Base-by-base conservation (phyloP, 2,888 invertebrate species). In the Cylindroiulus punctatus region DNA sequence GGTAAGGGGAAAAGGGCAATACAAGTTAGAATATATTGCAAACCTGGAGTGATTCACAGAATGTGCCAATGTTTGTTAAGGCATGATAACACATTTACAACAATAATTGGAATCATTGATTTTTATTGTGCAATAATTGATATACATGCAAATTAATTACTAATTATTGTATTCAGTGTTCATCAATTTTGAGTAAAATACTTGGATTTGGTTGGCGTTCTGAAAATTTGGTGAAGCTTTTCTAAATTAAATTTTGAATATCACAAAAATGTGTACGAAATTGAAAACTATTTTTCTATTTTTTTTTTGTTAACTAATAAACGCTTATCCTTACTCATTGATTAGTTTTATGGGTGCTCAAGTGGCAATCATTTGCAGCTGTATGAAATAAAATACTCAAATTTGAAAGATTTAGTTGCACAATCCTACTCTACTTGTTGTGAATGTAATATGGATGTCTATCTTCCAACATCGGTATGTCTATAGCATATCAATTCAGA, bases 1-100 rank as follows among this genome's bases (percentile, higher is more conserved):
- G 84, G 84, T 84, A 83, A 83, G 83, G 83, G 83, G 83, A 83
- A 83, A 83, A 83, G 83, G 83, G 83, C 40, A 83, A 17, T 76
- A 76, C 30, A 30, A 26, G 76, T 76, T 14, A 76, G 30, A 26
- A 76, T 2, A 76, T 76, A 14, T 76, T 76, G 14, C 76, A 76
- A 76, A 76, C 30, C 30, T 30, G 76, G 76, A 22, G 76, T 76
- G 30, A 76, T 76, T 76, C 14, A 26, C 22, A 30, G 26, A 76
- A 76, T 3, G 65, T 65, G 65, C 65, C 22, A 26, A 65, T 65
- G 26, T 65, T 57, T 26, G 26, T 65, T 10, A 10, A n/a, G 65
- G 65, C 65, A 26, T 65, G 65, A 19, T n/a, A 12, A 65, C 30
- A 76, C 76, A 30, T 76, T 76, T 30, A 76, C 76, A 76, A 7